These are phyloP conservation scores for Trileptium ribeirensis DNA, from an alignment of 2,888 invertebrate genomes.

Conservation along the genomic window DNA sequence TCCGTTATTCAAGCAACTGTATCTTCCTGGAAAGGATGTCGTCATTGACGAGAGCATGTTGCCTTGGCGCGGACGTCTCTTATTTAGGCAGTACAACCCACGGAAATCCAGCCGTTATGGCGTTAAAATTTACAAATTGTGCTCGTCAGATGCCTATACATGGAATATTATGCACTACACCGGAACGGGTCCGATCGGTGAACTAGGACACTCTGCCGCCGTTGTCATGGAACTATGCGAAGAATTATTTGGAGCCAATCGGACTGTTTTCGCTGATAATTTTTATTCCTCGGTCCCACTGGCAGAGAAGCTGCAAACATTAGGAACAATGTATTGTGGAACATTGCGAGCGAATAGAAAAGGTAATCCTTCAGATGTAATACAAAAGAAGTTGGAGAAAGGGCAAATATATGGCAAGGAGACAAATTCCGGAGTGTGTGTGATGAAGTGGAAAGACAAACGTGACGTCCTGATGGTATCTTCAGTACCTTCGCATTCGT, in stretches of 20 bases:
- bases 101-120: not conserved
- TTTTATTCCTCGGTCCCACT: not conserved
- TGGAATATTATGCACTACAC: constrained; percentile 1
- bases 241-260: not conserved
- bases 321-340: constrained; percentile 38
- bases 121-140: not conserved
- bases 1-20: not conserved
- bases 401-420: constrained; percentile 41
- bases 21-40: not conserved
- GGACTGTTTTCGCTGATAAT: not conserved
- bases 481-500: constrained; percentile 44
- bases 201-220: not conserved
- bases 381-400: constrained; percentile 43
- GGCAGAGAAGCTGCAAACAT: not conserved
- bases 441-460: constrained; percentile 47
- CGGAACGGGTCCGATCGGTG: not conserved
- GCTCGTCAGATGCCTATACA: not conserved
- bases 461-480: constrained; percentile 45
- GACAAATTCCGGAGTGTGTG: constrained; percentile 37
- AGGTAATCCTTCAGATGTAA: constrained; percentile 45
- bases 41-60: constrained; percentile 5
- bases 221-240: not conserved
- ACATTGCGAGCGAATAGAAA: constrained; percentile 45
- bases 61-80: not conserved
- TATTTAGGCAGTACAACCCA: not conserved